Percentiles rank a stretch among this genome's conserved stretches.
phyloP scores from a whole-genome alignment of 2,797 vertebrate genomes.

The Falco concolor region DNA sequence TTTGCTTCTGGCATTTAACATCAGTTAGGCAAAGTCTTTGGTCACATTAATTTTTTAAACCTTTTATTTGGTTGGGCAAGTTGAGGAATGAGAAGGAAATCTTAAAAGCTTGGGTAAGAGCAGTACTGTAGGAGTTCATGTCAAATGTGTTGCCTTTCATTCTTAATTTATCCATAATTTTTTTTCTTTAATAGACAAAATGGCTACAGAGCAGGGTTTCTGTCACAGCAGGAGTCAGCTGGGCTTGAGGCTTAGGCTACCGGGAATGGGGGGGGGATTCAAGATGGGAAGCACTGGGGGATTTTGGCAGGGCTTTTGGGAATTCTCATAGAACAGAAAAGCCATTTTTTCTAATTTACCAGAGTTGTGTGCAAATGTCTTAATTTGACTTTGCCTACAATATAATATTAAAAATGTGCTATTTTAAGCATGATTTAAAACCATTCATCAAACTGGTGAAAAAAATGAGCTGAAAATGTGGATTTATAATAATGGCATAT shows the following conservation, averaged over 20 bases:
- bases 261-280: not conserved
- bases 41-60: constrained; percentile 36
- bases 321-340: not conserved
- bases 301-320: not conserved
- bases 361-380: not conserved
- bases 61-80: not conserved
- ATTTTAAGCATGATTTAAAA: not conserved
- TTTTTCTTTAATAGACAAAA: not conserved
- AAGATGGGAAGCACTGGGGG: not conserved
- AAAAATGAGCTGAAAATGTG: not conserved
- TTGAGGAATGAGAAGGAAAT: not conserved
- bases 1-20: constrained; percentile 39
- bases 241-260: not conserved
- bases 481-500: not conserved
- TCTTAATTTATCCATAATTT: not conserved
- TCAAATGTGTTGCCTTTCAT: not conserved
- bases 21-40: constrained; percentile 7
- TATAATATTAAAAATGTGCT: not conserved
- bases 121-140: not conserved
- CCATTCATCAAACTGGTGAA: not conserved
- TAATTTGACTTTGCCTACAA: not conserved
- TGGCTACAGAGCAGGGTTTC: not conserved
- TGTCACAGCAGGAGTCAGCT: not conserved
- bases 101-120: constrained; percentile 30
- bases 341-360: not conserved